These are phyloP conservation scores for Ptychochromis oligacanthus DNA, from an alignment of 2,113 vertebrate genomes.

Conservation along the genomic window DNA sequence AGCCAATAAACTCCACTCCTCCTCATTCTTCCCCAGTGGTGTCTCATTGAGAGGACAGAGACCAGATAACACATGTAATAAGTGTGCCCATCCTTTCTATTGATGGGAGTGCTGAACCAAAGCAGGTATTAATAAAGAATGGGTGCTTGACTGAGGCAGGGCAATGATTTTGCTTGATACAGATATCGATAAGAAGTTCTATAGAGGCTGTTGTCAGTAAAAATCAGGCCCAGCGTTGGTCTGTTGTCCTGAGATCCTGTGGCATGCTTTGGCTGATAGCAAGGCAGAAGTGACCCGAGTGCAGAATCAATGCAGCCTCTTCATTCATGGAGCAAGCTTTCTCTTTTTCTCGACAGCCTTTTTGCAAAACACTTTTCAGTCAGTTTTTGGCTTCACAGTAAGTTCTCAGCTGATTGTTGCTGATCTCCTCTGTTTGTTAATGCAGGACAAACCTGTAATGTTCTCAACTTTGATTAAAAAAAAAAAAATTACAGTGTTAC, in stretches of 20 bases:
- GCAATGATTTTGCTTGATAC: conserved; percentile 58
- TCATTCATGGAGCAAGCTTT: conserved; percentile 40
- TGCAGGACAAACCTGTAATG: conserved; percentile 84
- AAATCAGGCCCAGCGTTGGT: conserved; percentile 36
- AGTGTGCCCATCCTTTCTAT: conserved; percentile 50
- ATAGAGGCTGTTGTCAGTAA: conserved; percentile 42
- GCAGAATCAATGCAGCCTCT: conserved; percentile 59
- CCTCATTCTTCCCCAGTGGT: conserved; percentile 2
- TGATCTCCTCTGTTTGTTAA: conserved; percentile 89
- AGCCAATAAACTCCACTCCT: conserved; percentile 65
- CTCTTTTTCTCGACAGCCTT: conserved; percentile 59
- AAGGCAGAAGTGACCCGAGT: conserved; percentile 50
- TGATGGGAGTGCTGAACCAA: conserved; percentile 39
- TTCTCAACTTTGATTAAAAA: background rate
- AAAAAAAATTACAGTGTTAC: background rate
- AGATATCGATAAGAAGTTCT: conserved; percentile 66
- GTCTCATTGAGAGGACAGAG: conserved; percentile 56
- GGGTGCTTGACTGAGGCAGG: conserved; percentile 31
- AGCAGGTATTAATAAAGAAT: conserved; percentile 55
- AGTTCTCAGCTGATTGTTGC: conserved; percentile 86
- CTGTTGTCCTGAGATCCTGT: conserved; percentile 52
- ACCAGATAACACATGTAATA: conserved; percentile 65
- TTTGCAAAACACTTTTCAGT: conserved; percentile 88
- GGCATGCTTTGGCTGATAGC: conserved; percentile 44
- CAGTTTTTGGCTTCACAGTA: conserved; percentile 86